Base-by-base conservation (phyloP, 2,113 vertebrate species). In the Arizona elegans region DNA sequence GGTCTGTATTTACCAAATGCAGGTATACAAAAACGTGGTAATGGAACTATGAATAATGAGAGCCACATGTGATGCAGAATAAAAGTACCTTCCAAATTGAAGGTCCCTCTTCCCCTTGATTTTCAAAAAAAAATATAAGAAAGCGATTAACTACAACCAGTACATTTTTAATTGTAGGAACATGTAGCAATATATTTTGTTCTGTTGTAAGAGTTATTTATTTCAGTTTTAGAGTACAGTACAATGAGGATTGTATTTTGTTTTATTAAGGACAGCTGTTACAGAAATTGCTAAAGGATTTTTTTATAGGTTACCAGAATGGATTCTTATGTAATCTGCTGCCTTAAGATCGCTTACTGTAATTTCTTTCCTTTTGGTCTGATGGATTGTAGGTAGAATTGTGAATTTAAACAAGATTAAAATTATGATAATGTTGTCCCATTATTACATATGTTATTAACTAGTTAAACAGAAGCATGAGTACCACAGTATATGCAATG, bases 321-420 rank as follows among this genome's bases (percentile, higher is more conserved):
- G 94, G 96, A 97, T 96, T 96, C 91, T 90, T 85, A 93, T 86
- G 94, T 93, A 97, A 96, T 95, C 91, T 97, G 92, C 70, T 96
- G 96, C 96, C 95, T 96, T 95, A 96, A 96, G 86, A 96, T 93
- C 96, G 93, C 92, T 97, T 94, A 95, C 62, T 92, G 59, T 15
- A 93, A 95, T 92, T 86, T 96, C 92, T 96, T 93, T 96, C 38
- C 50, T 96, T 91, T 93, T 94, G 93, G 93, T 91, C 96, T 96
- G 75, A 89, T 97, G 85, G 92, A 93, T 97, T 94, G 91, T 91
- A 95, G 92, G 88, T 91, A 95, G 93, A 95, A 89, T 96, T 97
- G 93, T 96, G 94, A 97, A 96, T 96, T 96, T 97, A 96, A 98
- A 95, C 94, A 96, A 97, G 95, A 96, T 95, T 95, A 92, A 97